Base-by-base conservation (phyloP, 2,113 vertebrate genomes). In the Eidolon helvum region DNA sequence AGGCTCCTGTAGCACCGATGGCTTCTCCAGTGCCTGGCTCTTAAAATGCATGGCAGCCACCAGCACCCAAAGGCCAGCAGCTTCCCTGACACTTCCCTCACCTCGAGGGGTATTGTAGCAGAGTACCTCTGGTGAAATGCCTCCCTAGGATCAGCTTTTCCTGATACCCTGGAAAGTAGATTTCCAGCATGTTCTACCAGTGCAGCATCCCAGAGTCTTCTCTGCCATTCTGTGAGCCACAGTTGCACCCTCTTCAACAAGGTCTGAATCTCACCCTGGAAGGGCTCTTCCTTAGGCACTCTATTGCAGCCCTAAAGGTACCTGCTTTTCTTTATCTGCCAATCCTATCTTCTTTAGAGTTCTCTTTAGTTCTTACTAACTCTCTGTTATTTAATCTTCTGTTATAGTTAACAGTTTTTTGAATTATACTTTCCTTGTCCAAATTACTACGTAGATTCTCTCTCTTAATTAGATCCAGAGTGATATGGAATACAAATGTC, bases 381-480 rank as follows among this genome's bases (percentile, higher is more conserved):
- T 90, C 80, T 91, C 79, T 89, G 63, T 57, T 89, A 40, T 77
- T 95, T 91, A 93, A 40, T 86, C 19, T 43, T 53, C 45, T 68
- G 4, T 86, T 50, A 72, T 2, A 33, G 45, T 63, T 40, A 83
- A 82, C 90, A 75, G 87, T 91, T 75, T 61, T 87, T 91, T 87
- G n/a, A n/a, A 38, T 87, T 86, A 59, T 22, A 87, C 38, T 63
- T 89, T 91, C 72, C 75, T 61, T 85, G n/a, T 68, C 74, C 68
- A 87, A 80, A 96, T 89, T 40, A 65, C 43, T 69, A 1, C 57
- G 22, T 57, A 71, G 57, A 87, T 86, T 65, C 75, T 92, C 50
- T 88, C 45, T 98, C 79, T 88, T 90, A 45, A 85, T 38, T 90
- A 18, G 26, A 91, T 69, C 74, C 84, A 87, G 84, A 66, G 65